Conservation (phyloP, 2,797 vertebrate genomes). For the Myotis findleyi region DNA sequence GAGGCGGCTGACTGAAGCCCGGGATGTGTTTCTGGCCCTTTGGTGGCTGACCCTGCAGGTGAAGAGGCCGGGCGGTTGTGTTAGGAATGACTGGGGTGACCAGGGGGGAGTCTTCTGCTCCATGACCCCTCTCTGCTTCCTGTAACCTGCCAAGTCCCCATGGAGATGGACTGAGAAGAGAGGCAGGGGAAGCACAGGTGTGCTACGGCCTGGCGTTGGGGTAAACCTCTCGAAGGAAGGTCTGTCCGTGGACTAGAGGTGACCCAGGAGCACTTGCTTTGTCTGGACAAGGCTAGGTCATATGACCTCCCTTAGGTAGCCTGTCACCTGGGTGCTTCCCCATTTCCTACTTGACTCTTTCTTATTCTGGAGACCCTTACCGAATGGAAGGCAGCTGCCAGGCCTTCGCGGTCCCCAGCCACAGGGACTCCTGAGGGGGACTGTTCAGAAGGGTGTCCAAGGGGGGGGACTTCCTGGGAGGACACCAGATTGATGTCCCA, state of each 20-base stretch:
- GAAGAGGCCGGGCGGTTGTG: neutral
- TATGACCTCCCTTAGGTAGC: neutral
- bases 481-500: no score
- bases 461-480: neutral
- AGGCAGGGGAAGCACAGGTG: neutral
- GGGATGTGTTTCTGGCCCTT: fast-evolving
- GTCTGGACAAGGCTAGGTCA: neutral
- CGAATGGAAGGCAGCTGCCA: neutral
- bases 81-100: neutral
- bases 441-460: neutral
- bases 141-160: neutral
- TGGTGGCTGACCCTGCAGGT: neutral
- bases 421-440: neutral
- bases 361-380: neutral
- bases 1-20: neutral
- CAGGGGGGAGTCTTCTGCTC: neutral
- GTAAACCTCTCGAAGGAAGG: neutral
- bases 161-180: neutral
- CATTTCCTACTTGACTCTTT: neutral
- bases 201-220: no score
- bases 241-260: neutral
- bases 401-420: neutral
- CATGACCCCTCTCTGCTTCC: neutral
- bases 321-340: neutral
- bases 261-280: neutral